phyloP scores from a whole-genome alignment of 2,113 vertebrate genomes.

The Corythaeola cristata region DNA sequence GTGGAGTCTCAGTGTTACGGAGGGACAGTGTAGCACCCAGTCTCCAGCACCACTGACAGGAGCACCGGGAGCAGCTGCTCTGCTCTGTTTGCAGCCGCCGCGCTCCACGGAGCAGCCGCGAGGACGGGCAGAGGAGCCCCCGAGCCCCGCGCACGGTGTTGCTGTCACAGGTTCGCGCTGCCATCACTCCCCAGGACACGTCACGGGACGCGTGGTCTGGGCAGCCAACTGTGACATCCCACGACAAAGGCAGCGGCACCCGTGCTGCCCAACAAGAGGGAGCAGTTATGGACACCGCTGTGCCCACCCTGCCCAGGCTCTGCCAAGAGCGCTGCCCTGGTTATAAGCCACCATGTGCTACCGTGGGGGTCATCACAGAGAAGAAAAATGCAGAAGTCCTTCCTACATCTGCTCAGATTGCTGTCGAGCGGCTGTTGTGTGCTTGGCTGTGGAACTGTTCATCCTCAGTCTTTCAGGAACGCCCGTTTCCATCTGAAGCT shows the following conservation, averaged over 20 bases:
- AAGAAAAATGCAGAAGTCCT: not conserved
- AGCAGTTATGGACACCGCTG: not conserved
- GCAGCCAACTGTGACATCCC: not conserved
- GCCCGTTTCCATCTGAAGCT: not conserved
- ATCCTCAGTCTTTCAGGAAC: not conserved
- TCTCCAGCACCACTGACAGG: not conserved
- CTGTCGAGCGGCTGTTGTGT: not conserved
- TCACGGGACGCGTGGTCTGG: not conserved
- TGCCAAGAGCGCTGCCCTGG: not conserved
- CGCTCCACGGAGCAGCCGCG: not conserved
- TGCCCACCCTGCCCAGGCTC: not conserved
- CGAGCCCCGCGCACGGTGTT: not conserved
- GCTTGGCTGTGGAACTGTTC: not conserved
- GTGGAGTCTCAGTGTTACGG: not conserved
- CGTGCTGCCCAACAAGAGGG: not conserved
- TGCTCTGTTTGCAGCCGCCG: not conserved
- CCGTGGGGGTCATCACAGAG: fast-evolving
- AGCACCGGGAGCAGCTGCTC: no score
- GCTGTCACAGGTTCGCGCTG: not conserved
- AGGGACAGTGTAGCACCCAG: not conserved
- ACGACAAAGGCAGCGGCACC: not conserved
- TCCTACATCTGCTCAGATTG: not conserved
- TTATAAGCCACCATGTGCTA: not conserved
- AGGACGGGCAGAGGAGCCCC: not conserved
- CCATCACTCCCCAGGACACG: not conserved